Conservation (phyloP, 2,113 vertebrate species). For the rat (Rattus norvegicus) region GRCr8 NC_086021.1:148740501-148741000, state of each 20-base stretch:
- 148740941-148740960: neutral
- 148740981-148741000: conserved; percentile 1
- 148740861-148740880: conserved; percentile 59
- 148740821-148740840: conserved; percentile 69
- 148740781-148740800: conserved; percentile 6
- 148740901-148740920: conserved; percentile 66
- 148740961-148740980: neutral
- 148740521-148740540: neutral
- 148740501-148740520: neutral
- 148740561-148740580: neutral
- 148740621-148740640: neutral
- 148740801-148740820: conserved; percentile 71
- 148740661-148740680: neutral
- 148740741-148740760: neutral
- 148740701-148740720: neutral
- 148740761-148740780: neutral
- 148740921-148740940: conserved; percentile 61
- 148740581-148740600: neutral
- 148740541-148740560: neutral
- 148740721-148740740: neutral
- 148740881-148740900: conserved; percentile 65
- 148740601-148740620: neutral
- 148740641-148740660: neutral
- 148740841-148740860: conserved; percentile 53
- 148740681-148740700: neutral